Conservation (phyloP, 2,888 invertebrate species). For the Drosophila mimetica region DNA sequence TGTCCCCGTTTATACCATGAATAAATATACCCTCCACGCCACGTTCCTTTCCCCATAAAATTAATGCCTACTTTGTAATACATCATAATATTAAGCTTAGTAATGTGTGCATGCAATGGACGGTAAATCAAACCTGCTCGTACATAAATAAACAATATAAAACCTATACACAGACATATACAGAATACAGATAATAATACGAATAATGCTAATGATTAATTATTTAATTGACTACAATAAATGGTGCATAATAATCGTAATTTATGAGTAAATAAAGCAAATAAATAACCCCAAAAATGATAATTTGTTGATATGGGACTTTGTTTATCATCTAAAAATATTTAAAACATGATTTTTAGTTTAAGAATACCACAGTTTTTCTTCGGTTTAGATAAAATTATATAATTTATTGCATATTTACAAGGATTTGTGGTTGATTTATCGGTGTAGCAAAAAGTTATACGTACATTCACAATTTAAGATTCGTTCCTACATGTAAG, state of each 20-base stretch:
- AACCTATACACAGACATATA: constrained; percentile 26
- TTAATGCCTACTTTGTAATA: constrained; percentile 34
- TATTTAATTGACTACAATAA: constrained; percentile 48
- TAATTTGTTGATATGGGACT: neutral
- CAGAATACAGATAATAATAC: constrained; percentile 32
- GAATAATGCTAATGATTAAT: constrained; percentile 31
- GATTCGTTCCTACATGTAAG: constrained; percentile 23
- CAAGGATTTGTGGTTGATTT: constrained; percentile 28
- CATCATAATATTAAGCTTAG: constrained; percentile 28
- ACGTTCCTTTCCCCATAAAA: constrained; percentile 26
- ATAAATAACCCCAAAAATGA: constrained; percentile 49
- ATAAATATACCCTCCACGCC: constrained; percentile 9
- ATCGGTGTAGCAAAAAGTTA: constrained; percentile 44
- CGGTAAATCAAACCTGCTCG: constrained; percentile 42
- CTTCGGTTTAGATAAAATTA: constrained; percentile 33
- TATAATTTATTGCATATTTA: constrained; percentile 40
- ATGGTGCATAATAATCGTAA: constrained; percentile 60
- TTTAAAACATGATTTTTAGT: neutral
- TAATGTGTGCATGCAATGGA: constrained; percentile 12
- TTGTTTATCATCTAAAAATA: neutral
- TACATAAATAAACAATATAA: constrained; percentile 24
- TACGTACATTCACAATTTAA: constrained; percentile 41
- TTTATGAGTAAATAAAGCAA: constrained; percentile 63
- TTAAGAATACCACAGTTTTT: neutral
- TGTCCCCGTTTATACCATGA: constrained; percentile 27